These are phyloP conservation scores for Amphipyra berbera DNA, from an alignment of 2,888 invertebrate species.

Conservation along the genomic window DNA sequence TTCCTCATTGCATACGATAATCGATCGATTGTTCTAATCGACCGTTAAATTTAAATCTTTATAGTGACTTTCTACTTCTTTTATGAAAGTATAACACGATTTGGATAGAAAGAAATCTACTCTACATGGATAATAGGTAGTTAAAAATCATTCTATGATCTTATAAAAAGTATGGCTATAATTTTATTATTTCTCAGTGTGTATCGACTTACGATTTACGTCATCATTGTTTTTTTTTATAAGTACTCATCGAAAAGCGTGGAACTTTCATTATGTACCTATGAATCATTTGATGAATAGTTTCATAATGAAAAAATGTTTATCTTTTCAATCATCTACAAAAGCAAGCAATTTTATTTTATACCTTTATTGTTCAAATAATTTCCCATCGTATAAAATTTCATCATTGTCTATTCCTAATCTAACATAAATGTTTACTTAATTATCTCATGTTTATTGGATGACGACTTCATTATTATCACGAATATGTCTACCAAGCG, in stretches of 20 bases:
- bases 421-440: no score
- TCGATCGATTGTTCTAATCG: slow-evolving; percentile 54
- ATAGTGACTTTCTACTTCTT: slow-evolving; percentile 49
- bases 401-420: slow-evolving; percentile 31
- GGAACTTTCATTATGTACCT: no score
- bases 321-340: no score
- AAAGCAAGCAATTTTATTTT: background rate
- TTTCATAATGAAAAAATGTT: no score
- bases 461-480: slow-evolving; percentile 5
- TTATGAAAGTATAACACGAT: slow-evolving; percentile 51
- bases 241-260: no score
- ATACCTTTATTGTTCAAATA: background rate
- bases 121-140: background rate
- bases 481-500: no score
- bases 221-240: no score
- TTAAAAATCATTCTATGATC: no score
- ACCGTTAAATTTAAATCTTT: slow-evolving; percentile 49
- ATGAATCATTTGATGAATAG: no score
- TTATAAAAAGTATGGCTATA: no score
- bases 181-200: no score
- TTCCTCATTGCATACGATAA: slow-evolving; percentile 56
- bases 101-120: slow-evolving; percentile 11
- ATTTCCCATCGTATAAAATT: slow-evolving; percentile 1
- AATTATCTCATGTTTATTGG: slow-evolving; percentile 21
- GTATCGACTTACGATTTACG: no score